A percentile compares a stretch with the other conserved stretches of the same genome.
phyloP scores from a whole-genome alignment of 2,797 vertebrate species.

The Furcifer pardalis region DNA sequence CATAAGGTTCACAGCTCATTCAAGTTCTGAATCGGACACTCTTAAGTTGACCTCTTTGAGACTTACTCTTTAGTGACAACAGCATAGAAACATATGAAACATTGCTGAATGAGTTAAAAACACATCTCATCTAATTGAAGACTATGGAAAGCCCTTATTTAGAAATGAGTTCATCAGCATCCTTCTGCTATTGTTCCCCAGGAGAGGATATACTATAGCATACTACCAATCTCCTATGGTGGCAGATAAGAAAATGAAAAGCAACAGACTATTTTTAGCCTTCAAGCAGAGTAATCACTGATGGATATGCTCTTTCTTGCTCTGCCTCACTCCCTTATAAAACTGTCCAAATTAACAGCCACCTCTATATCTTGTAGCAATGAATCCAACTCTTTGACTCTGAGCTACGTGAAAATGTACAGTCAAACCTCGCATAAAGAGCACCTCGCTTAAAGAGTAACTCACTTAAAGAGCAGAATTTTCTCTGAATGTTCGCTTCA shows the following conservation, averaged over 20 bases:
- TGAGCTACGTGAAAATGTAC: not conserved
- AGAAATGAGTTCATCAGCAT: too few relatives aligned
- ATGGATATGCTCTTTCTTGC: not conserved
- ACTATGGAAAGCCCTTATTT: not conserved
- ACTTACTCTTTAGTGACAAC: not conserved
- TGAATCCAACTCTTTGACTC: not conserved
- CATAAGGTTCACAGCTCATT: not conserved
- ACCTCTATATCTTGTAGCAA: not conserved
- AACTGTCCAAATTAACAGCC: not conserved
- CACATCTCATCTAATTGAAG: not conserved
- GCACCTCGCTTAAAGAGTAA: too few relatives aligned
- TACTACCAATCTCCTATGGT: too few relatives aligned
- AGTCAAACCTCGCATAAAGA: too few relatives aligned
- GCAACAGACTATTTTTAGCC: not conserved
- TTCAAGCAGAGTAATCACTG: not conserved
- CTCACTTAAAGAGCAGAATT: too few relatives aligned
- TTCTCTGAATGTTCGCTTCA: too few relatives aligned
- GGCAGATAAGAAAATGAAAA: too few relatives aligned
- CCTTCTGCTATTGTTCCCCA: too few relatives aligned
- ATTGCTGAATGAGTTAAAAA: not conserved
- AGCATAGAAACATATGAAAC: not conserved
- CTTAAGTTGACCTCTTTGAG: not conserved
- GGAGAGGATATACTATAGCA: not conserved
- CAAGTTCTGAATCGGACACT: not conserved
- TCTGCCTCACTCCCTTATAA: not conserved